phyloP scores from a whole-genome alignment of 2,113 vertebrate species.

The Emydocephalus ijimae region DNA sequence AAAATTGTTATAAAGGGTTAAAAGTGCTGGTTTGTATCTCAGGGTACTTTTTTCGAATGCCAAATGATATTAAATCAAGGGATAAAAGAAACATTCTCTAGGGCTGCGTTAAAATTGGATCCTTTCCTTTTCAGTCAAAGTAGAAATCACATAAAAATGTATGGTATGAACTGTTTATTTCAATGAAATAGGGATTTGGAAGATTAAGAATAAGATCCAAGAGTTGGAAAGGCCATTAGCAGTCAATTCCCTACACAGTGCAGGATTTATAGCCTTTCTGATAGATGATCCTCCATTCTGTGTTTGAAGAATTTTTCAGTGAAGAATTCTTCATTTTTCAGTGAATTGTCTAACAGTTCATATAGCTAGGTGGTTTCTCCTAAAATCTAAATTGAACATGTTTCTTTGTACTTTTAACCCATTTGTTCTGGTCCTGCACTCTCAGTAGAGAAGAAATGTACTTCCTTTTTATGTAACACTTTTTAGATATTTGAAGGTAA shows the following conservation, averaged over 20 bases:
- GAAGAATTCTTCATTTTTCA: not conserved
- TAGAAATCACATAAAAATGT: not conserved
- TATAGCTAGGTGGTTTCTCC: not conserved
- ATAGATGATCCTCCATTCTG: not conserved
- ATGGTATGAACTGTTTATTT: not conserved
- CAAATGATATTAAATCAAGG: not conserved
- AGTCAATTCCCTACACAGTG: not conserved
- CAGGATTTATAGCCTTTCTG: not conserved
- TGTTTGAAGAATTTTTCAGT: not conserved
- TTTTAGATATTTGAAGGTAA: not conserved
- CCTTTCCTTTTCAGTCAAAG: not conserved
- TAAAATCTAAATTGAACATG: not conserved
- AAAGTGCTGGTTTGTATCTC: not conserved
- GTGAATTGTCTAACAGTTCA: not conserved
- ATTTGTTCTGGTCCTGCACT: not conserved
- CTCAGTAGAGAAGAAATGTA: not conserved
- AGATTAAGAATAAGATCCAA: not conserved
- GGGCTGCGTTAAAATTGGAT: not conserved
- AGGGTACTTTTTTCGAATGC: not conserved
- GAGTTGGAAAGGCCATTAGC: not conserved
- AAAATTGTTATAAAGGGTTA: not conserved
- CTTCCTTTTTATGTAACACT: not conserved
- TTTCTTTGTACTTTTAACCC: not conserved
- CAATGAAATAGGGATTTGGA: not conserved
- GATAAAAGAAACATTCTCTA: not conserved